These are phyloP conservation scores for Zygothrica quintamaculata DNA, from an alignment of 2,888 invertebrate species.

Conservation along the genomic window DNA sequence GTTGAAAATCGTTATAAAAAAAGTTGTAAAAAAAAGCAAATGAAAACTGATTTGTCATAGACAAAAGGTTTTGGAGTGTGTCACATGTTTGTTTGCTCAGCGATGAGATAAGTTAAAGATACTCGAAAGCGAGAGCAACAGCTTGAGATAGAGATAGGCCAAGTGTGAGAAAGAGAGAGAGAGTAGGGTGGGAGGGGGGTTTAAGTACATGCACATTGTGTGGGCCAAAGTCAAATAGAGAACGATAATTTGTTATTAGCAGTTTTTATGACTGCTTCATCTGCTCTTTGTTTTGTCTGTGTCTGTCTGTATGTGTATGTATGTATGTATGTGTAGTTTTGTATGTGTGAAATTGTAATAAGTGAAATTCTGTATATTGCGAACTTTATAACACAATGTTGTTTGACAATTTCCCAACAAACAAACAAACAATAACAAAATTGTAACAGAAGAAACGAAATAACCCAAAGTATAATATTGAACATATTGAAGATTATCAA, in stretches of 20 bases:
- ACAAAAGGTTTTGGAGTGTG: neutral
- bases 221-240: slow-evolving; percentile 45
- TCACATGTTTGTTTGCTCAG: neutral
- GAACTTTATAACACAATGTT: no score
- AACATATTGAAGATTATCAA: slow-evolving; percentile 37
- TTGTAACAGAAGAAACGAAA: slow-evolving; percentile 57
- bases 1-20: no score
- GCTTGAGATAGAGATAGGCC: no score
- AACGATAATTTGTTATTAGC: slow-evolving; percentile 45
- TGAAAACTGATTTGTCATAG: neutral
- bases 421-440: no score
- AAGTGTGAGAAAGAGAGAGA: slow-evolving; percentile 20
- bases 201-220: slow-evolving; percentile 35
- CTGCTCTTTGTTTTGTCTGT: slow-evolving; percentile 15
- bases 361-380: no score
- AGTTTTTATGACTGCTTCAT: slow-evolving; percentile 15
- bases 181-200: slow-evolving; percentile 5
- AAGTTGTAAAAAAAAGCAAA: no score
- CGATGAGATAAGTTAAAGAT: neutral
- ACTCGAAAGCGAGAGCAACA: no score
- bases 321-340: slow-evolving; percentile 42
- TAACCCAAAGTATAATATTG: no score
- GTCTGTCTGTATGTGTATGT: slow-evolving; percentile 19
- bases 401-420: no score
- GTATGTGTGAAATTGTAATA: no score